A percentile compares a stretch with the other conserved stretches of the same genome.
phyloP scores from a whole-genome alignment of 1,140 invertebrate species.

The Archivesica marissinica region DNA sequence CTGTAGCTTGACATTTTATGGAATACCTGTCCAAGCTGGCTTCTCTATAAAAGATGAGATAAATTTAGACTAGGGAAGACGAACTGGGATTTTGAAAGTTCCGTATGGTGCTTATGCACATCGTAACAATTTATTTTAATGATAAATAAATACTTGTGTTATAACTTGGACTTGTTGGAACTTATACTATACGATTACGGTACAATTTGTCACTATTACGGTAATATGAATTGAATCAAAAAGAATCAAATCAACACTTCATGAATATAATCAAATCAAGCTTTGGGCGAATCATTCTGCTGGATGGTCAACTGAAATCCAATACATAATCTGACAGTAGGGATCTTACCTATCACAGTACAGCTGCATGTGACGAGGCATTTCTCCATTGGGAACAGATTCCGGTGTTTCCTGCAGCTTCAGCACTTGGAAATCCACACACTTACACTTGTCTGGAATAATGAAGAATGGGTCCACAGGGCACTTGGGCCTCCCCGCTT shows the following conservation, averaged over 20 bases:
- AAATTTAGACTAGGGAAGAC: too few species aligned
- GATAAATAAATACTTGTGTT: too few species aligned
- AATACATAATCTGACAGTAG: background rate
- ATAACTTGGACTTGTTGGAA: too few species aligned
- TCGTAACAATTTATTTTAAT: too few species aligned
- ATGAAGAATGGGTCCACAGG: conserved; percentile 99
- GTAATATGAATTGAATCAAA: background rate
- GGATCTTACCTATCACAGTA: conserved; percentile 92
- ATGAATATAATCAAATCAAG: too few species aligned
- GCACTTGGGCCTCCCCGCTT: conserved; percentile 91
- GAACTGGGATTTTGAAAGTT: too few species aligned
- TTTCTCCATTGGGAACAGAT: conserved; percentile 98
- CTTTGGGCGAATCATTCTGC: background rate
- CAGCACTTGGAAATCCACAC: conserved; percentile 94
- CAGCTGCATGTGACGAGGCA: conserved; percentile 97
- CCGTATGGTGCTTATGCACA: too few species aligned
- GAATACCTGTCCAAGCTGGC: too few species aligned
- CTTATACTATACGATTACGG: too few species aligned
- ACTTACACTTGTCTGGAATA: conserved; percentile 97
- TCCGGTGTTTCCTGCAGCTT: conserved; percentile 99
- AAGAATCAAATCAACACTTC: too few species aligned
- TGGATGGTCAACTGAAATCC: background rate
- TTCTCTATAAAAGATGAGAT: background rate
- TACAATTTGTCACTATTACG: background rate
- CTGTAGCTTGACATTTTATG: too few species aligned